Evolutionary conservation across 2,113 vertebrate species (phyloP), one percentile per base, ranked within the genome.

Genomic region (Psittacula cyanocephala): DNA sequence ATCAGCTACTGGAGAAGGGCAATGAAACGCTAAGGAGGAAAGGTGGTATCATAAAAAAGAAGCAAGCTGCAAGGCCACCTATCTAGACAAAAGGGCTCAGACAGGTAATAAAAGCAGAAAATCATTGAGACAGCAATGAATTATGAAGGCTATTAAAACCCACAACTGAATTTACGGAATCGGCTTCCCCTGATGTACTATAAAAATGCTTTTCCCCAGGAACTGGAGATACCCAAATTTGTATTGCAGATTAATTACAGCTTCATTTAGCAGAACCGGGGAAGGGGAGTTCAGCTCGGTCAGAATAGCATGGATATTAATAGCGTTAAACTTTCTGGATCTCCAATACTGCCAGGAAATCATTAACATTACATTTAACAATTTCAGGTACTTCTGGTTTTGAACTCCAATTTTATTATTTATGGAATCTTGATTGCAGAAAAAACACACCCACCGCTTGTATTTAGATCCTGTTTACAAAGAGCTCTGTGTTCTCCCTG

Each of bases 381-480:
- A 86, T 91, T 96, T 95, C 81, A 91, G 86, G 87, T 88, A 88
- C 87, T 92, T 94, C 83, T 82, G 80, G 88, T 88, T 96, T 95
- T 91, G 88, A 94, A 94, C 93, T 94, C n/a, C 49, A 88, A 62
- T 88, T 93, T 95, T 93, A 89, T 97, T 96, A 93, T 96, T 97
- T 96, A 93, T 96, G 83, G 89, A 96, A 94, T 94, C 83, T 57
- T 92, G 88, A 97, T 93, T 96, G 92, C 90, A 96, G 90, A 92
- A 90, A 88, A 97, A 96, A 96, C 84, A 97, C 88, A 82, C 62
- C 64, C 37, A 75, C 53, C 71, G 29, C 82, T 95, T 91, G 49
- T 71, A 86, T 96, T 95, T 94, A 94, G 93, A 96, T 92, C 84
- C 89, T 95, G 65, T 97, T 97, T 95, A 96, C 95, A 97, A 97